Evolutionary conservation across 2,113 vertebrate species (phyloP).

Genomic region (Chaetorhynchus papuensis): DNA sequence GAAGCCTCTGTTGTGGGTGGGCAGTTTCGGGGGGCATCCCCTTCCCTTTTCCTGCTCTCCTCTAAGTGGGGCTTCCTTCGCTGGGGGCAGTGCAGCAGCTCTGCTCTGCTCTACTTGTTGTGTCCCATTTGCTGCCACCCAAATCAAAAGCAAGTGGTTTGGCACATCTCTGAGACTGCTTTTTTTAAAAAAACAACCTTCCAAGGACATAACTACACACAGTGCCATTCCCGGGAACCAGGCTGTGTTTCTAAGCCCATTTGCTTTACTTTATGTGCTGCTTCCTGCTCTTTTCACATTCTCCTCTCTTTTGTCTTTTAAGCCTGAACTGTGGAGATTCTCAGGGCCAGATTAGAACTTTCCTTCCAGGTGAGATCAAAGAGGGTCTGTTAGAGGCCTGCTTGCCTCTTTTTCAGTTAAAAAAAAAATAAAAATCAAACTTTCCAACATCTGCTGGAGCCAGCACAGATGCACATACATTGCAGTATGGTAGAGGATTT

Average conservation of each 20-base stretch:
- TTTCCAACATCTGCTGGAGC: conserved; percentile 49
- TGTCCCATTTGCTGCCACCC: background rate
- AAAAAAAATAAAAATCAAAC: background rate
- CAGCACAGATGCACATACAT: background rate
- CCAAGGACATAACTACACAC: background rate
- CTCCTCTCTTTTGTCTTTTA: conserved; percentile 54
- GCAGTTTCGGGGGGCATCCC: background rate
- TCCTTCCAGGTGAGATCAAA: conserved; percentile 72
- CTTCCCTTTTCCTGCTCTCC: background rate
- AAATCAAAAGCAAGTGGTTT: background rate
- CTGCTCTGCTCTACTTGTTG: background rate
- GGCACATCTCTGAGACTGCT: conserved; percentile 2
- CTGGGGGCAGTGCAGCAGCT: background rate
- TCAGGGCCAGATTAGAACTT: conserved; percentile 26
- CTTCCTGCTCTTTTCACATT: conserved; percentile 51
- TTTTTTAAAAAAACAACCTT: background rate
- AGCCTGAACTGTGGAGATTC: conserved; percentile 40
- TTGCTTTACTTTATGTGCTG: conserved; percentile 29
- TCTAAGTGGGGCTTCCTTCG: background rate
- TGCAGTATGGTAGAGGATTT: background rate
- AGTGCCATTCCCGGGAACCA: background rate
- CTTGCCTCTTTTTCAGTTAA: background rate
- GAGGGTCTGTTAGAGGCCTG: background rate
- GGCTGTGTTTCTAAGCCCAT: conserved; percentile 22
- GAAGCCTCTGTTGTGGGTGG: background rate